Evolutionary conservation across 2,888 invertebrate genomes (phyloP).

Genomic region (Amphipyra berbera): DNA sequence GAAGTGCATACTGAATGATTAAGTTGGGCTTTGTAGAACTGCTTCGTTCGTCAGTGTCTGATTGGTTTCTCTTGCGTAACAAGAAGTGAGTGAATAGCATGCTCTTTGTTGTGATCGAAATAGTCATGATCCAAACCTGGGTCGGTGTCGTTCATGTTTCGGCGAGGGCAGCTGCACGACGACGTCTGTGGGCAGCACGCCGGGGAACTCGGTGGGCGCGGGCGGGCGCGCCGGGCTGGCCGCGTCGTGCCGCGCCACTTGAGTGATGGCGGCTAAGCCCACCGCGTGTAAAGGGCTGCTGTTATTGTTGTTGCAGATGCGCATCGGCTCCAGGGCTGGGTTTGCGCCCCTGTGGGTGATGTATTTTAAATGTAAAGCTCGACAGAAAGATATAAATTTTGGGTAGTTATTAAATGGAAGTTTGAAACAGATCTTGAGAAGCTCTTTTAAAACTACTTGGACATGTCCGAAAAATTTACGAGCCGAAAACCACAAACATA

Average conservation of each 20-base stretch:
- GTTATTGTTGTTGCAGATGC: constrained; percentile 88
- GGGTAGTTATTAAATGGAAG: too few species aligned
- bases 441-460: too few species aligned
- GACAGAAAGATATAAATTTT: neutral
- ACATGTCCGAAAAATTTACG: too few species aligned
- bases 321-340: constrained; percentile 84
- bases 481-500: too few species aligned
- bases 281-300: constrained; percentile 92
- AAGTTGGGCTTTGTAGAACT: too few species aligned
- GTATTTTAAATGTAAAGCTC: neutral
- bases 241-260: constrained; percentile 91
- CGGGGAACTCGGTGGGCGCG: constrained; percentile 81
- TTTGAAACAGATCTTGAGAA: too few species aligned
- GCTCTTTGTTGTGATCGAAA: too few species aligned
- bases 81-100: too few species aligned
- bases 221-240: constrained; percentile 66
- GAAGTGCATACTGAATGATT: too few species aligned
- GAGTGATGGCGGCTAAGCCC: constrained; percentile 94
- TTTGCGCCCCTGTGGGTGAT: constrained; percentile 71
- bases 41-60: too few species aligned
- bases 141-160: constrained; percentile 69
- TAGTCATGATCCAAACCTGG: constrained; percentile 60
- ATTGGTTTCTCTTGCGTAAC: too few species aligned
- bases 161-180: constrained; percentile 86
- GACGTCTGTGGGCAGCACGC: constrained; percentile 86